Evolutionary conservation across 2,797 vertebrate genomes (phyloP), one percentile per base, ranked within the genome.

Genomic region (Corythornis leucogaster): DNA sequence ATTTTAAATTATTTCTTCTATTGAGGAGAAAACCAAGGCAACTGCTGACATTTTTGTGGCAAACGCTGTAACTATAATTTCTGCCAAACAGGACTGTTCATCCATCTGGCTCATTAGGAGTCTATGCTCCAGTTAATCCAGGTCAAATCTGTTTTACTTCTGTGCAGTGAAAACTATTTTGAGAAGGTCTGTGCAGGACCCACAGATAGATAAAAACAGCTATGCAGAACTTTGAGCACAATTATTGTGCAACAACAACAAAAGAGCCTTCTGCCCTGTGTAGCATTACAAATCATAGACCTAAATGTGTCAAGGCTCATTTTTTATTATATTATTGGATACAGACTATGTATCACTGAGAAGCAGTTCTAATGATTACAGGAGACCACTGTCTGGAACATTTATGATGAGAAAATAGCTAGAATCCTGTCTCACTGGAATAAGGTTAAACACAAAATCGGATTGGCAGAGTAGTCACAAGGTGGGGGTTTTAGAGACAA

Each of bases 91-190:
- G 21, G 50, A 90, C 64, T 35, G 71, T 89, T 93, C 68, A 87
- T 93, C 94, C 93, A 76, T 87, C 86, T 94, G 90, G 64, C 69
- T 88, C 48, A 51, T 89, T 86, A 90, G 54, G 22, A 95, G 9
- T 40, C 51, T 26, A 22, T 55, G 58, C 78, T 94, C 58, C 64
- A 92, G 33, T 66, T 94, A 93, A 94, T 82, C 84, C 86, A 92
- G 76, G 84, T 95, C 88, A 95, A 93, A 92, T 57, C 71, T 89
- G 78, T 68, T 92, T 89, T 75, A 93, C 58, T 92, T 90, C 76
- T 70, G 9, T 82, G 66, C 55, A 69, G 40, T 55, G 30, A 62
- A 87, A 95, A 90, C 68, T 93, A 85, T 90, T 94, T 73, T 75
- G 55, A 71, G 81, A 85, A 64, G 78, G 53, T 45, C 73, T 78